Base-by-base conservation (phyloP, 1,140 invertebrate species). In the Anadara kagoshimensis region DNA sequence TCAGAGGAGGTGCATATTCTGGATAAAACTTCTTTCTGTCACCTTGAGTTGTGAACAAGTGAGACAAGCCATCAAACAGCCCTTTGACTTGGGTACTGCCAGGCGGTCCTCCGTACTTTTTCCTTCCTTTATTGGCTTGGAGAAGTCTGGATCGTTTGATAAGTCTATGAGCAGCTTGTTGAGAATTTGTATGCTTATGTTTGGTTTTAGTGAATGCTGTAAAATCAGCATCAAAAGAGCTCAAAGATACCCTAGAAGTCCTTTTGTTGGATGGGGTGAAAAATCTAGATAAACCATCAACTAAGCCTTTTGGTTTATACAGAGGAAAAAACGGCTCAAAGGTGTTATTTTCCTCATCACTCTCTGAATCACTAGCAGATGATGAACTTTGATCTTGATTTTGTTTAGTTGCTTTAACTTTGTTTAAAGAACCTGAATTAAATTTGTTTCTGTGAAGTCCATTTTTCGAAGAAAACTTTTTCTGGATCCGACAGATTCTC, bases 41-140 rank as follows among this genome's bases (percentile, higher is more conserved):
- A 57, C 90, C 90, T 10, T 92, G 92, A 29, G 93, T 91, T 49
- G 93, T 93, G 84, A 94, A 96, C 78, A 95, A 93, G 86, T 96
- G 94, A 71, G 94, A 95, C 11, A 96, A 90, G 3, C 95, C 94
- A 87, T 96, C 95, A 88, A 94, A 95, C 0, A 96, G 88, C 24
- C 94, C 93, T 64, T 93, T 93, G 14, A 95, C 85, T 76, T 94
- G 93, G 8, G 92, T 91, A 78, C 91, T 90, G 29, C 92, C 92
- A 76, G 91, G 83, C 41, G 84, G 80, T 26, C 78, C 81, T 44
- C 61, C 12, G 36, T 29, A 65, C 56, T 81, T 83, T 64, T 75
- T 83, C 26, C 80, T 73, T 43, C 78, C 77, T 73, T 81, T 85
- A 70, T 81, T 82, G n/a, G 81, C 87, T 66, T 87, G 84, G 47